phyloP scores from a whole-genome alignment of 2,797 vertebrate genomes.

The Ctenopoma multispine region DNA sequence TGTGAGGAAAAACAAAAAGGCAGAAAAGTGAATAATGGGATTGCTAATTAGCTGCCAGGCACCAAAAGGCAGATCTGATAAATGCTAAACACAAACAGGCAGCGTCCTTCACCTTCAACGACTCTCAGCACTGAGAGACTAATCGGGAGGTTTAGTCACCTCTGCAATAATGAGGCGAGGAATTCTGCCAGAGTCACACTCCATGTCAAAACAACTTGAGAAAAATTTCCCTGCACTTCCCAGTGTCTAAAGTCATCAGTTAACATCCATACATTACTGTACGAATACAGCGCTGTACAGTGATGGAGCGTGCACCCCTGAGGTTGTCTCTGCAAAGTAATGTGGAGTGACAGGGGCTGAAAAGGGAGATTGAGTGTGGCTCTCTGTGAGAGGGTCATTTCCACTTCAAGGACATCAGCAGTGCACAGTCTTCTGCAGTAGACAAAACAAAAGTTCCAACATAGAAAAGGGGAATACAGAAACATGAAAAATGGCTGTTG shows the following conservation, averaged over 20 bases:
- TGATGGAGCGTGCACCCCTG: slow-evolving; percentile 4
- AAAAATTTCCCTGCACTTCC: slow-evolving; percentile 45
- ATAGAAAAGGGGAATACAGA: background rate
- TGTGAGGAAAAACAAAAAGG: slow-evolving; percentile 53
- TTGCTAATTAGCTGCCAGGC: slow-evolving; percentile 59
- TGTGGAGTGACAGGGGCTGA: slow-evolving; percentile 30
- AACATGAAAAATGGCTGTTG: background rate
- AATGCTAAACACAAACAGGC: slow-evolving; percentile 58
- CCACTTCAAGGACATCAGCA: slow-evolving; percentile 36
- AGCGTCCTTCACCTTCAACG: slow-evolving; percentile 44
- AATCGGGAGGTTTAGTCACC: slow-evolving; percentile 51
- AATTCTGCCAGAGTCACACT: slow-evolving; percentile 70
- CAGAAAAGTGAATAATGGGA: slow-evolving; percentile 58
- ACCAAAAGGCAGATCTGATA: slow-evolving; percentile 59
- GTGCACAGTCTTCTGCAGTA: slow-evolving; percentile 25
- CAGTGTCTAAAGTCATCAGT: slow-evolving; percentile 48
- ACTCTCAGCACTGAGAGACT: slow-evolving; percentile 41
- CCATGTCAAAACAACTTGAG: slow-evolving; percentile 60
- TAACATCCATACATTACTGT: slow-evolving; percentile 51
- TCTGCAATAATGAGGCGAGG: slow-evolving; percentile 47
- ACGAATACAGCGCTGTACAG: background rate
- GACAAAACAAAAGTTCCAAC: slow-evolving; percentile 19
- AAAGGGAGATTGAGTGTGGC: slow-evolving; percentile 37
- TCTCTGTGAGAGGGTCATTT: slow-evolving; percentile 51
- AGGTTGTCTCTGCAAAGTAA: slow-evolving; percentile 17